Evolutionary conservation across 2,113 vertebrate species (phyloP), one percentile per base, ranked within the genome.

Genomic region (Paradoxurus hermaphroditus): DNA sequence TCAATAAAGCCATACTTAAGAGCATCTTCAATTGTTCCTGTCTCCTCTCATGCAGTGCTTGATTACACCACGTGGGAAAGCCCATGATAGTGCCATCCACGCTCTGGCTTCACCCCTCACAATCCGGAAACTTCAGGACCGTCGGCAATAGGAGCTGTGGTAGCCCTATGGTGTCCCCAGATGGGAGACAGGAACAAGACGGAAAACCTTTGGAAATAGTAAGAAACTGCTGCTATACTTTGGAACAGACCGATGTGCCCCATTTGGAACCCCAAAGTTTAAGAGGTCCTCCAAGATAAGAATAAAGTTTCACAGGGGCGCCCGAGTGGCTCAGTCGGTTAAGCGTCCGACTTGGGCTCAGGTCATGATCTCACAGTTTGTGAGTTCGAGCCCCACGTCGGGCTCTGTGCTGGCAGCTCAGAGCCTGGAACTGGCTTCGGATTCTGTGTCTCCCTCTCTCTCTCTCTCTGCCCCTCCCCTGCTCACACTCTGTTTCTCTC

Each of bases 1-100:
- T 90, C 95, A 86, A 81, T 46, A 95, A 97, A 88, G 27, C 86
- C 91, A 86, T 29, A 65, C 68, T 94, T 79, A 68, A 51, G 46
- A 73, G 44, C 6, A 19, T 39, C 15, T 39, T 81, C 23, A 27
- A 72, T 68, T 36, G 72, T 77, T 44, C 72, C 81, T 34, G 18
- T 68, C 41, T 73, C 31, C 67, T 39, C 11, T 27, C 36, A 34
- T 13, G 3, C 4, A 36, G 31, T 10, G 18, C 29, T 36, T n/a
- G 56, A 59, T 59, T 59, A 56, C 1, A 27, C 5, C 25, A 41
- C 12, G 4, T 2, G 21, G 63, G 70, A 67, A 92, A 81, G 18
- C 13, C n/a, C 14, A 34, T 25, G 7, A 10, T 0, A 16, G 3
- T 18, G 13, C 34, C 36, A 21, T 39, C 15, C 14, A 53, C 10